phyloP scores from a whole-genome alignment of 2,113 vertebrate species.

The Cavia porcellus region DNA sequence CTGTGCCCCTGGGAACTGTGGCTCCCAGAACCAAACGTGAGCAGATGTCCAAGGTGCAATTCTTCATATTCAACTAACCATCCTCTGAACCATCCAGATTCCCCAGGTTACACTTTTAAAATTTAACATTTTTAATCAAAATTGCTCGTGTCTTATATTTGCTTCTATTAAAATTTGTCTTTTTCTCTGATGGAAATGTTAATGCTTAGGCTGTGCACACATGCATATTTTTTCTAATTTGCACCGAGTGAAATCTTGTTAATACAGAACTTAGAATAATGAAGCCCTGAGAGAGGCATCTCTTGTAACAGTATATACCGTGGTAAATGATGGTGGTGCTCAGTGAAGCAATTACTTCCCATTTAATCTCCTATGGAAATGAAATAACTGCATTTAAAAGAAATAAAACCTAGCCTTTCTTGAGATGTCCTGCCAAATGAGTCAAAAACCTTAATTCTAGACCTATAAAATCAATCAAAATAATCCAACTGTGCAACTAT shows the following conservation, averaged over 20 bases:
- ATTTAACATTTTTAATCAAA: conserved; percentile 62
- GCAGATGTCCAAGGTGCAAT: background rate
- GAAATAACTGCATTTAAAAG: conserved; percentile 71
- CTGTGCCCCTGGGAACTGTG: background rate
- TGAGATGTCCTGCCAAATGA: conserved; percentile 78
- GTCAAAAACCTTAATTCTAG: conserved; percentile 75
- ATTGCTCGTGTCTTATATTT: conserved; percentile 30
- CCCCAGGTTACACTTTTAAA: conserved; percentile 20
- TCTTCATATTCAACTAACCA: background rate
- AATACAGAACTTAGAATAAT: conserved; percentile 70
- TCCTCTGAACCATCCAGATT: conserved; percentile 37
- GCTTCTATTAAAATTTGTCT: conserved; percentile 66
- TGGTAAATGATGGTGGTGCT: conserved; percentile 53
- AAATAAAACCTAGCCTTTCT: conserved; percentile 66
- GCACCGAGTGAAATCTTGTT: conserved; percentile 62
- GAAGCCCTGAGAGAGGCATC: conserved; percentile 34
- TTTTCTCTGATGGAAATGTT: conserved; percentile 59
- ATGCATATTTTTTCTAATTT: background rate
- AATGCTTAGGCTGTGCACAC: conserved; percentile 61
- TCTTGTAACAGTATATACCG: conserved; percentile 52
- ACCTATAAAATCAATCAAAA: conserved; percentile 76
- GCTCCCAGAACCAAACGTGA: conserved; percentile 54
- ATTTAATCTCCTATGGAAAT: conserved; percentile 51
- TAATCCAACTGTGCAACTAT: conserved; percentile 59
- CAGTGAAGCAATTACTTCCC: conserved; percentile 76